phyloP scores from a whole-genome alignment of 2,797 vertebrate genomes.

The Sebastes steindachneri region DNA sequence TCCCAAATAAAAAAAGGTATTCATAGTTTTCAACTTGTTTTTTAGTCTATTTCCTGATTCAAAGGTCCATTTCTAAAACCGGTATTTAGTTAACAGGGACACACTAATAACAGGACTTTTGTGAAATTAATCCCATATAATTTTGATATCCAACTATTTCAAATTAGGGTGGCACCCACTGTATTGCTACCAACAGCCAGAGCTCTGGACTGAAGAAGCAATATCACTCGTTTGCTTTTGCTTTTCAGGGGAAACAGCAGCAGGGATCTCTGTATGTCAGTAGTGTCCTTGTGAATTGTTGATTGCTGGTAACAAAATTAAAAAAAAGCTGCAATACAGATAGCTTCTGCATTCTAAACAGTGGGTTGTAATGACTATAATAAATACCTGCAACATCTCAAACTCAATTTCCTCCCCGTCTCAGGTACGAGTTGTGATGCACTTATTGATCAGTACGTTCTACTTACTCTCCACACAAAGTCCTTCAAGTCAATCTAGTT shows the following conservation, averaged over 20 bases:
- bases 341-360: not conserved
- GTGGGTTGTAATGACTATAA: conserved; percentile 2
- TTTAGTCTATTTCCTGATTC: not conserved
- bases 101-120: not conserved
- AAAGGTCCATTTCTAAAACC: not conserved
- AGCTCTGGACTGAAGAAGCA: not conserved
- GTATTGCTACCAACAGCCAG: not conserved
- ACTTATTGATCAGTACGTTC: conserved; percentile 27
- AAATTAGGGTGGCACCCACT: not conserved
- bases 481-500: conserved; percentile 3
- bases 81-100: not conserved
- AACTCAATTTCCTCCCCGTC: conserved; percentile 26
- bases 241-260: conserved; percentile 4
- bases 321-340: not conserved
- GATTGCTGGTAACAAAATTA: conserved; percentile 1
- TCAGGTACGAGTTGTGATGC: conserved; percentile 27
- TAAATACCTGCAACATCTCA: conserved; percentile 30
- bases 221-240: not conserved
- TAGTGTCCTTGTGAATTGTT: not conserved
- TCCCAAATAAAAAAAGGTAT: not conserved
- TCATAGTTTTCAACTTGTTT: not conserved
- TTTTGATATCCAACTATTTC: not conserved
- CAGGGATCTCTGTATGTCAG: not conserved
- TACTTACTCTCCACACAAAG: not conserved
- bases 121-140: not conserved